These are phyloP conservation scores for Drosophila ercepeae DNA, from an alignment of 1,140 invertebrate species.

Conservation along the genomic window DNA sequence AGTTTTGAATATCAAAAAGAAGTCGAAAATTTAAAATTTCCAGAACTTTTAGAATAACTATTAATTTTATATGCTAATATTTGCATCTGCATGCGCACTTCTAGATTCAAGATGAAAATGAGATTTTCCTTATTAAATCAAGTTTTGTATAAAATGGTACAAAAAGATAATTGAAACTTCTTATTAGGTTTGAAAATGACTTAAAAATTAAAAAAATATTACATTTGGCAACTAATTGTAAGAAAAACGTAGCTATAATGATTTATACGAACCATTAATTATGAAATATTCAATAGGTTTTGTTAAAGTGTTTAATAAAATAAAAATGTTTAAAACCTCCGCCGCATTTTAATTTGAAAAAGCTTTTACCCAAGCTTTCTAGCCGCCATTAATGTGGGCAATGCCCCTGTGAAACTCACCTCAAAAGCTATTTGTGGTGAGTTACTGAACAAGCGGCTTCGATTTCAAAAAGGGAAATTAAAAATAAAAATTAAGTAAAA, in stretches of 20 bases:
- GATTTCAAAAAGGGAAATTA: slow-evolving; percentile 13
- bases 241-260: background rate
- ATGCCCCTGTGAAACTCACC: slow-evolving; percentile 12
- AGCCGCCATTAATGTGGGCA: background rate
- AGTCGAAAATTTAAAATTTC: background rate
- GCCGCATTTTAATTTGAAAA: background rate
- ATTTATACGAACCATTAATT: background rate
- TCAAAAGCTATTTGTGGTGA: slow-evolving; percentile 5
- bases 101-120: too few species aligned
- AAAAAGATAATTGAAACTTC: too few species aligned
- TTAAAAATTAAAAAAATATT: too few species aligned
- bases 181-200: too few species aligned
- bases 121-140: too few species aligned
- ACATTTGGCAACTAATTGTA: background rate
- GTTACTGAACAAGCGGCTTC: slow-evolving; percentile 23
- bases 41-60: too few species aligned
- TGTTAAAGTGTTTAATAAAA: background rate
- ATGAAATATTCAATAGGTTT: background rate
- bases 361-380: slow-evolving; percentile 23
- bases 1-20: background rate
- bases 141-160: too few species aligned
- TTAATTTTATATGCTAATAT: too few species aligned
- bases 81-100: too few species aligned
- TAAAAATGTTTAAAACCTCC: background rate
- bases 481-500: slow-evolving; percentile 1